phyloP scores from a whole-genome alignment of 2,113 vertebrate species.

The Enhydra lutris region DNA sequence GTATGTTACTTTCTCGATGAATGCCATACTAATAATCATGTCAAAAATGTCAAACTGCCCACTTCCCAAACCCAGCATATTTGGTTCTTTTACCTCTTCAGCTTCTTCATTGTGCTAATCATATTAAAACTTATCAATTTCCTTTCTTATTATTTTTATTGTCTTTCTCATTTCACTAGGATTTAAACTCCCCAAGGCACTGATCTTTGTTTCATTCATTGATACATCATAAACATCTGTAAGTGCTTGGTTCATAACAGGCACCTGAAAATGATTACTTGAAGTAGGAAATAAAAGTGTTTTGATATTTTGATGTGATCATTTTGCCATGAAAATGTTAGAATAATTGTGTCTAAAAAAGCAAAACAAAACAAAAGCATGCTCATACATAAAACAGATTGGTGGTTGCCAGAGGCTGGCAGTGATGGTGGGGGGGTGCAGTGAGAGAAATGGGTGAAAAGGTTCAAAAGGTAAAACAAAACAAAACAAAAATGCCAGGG shows the following conservation, averaged over 20 bases:
- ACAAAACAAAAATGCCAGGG: background rate
- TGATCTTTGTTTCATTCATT: background rate
- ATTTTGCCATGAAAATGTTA: background rate
- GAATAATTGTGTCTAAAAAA: background rate
- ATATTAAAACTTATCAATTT: background rate
- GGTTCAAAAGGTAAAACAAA: background rate
- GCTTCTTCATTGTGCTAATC: background rate
- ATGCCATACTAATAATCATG: background rate
- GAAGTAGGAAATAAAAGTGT: background rate
- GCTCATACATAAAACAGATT: background rate
- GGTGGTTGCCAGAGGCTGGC: background rate
- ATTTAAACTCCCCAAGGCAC: background rate
- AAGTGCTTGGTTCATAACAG: background rate
- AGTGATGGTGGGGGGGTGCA: no score
- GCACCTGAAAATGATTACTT: background rate
- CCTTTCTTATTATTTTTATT: background rate
- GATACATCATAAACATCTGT: background rate
- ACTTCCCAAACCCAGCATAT: background rate
- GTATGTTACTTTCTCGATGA: background rate
- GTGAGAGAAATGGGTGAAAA: background rate
- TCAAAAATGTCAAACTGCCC: background rate
- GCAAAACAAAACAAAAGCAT: background rate
- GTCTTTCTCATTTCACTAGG: background rate
- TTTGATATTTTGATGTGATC: background rate
- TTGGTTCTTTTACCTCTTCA: background rate